Evolutionary conservation across 2,113 vertebrate species (phyloP).

Genomic region (Archilochus colubris): DNA sequence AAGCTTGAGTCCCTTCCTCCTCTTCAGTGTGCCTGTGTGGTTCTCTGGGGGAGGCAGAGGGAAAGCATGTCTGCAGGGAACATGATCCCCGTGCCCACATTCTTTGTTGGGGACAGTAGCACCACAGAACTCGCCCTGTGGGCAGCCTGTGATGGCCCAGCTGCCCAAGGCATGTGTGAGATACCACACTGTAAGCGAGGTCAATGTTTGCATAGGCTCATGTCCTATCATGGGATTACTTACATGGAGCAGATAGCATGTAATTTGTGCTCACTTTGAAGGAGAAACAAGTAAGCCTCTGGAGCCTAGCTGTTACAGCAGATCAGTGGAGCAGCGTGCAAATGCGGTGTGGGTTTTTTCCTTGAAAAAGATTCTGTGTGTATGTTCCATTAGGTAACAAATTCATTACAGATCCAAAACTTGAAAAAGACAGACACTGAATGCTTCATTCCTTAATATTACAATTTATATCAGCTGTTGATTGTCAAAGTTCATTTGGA

Average conservation of each 20-base stretch:
- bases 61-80: rapidly evolving
- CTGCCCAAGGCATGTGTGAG: rapidly evolving
- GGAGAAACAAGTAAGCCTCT: not conserved
- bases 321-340: not conserved
- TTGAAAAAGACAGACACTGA: not conserved
- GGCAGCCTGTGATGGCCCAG: not conserved
- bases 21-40: rapidly evolving
- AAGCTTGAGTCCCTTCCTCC: not conserved
- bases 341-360: not conserved
- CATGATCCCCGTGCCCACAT: rapidly evolving
- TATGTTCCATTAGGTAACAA: rapidly evolving
- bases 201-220: not conserved
- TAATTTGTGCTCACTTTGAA: not conserved
- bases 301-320: rapidly evolving
- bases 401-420: not conserved
- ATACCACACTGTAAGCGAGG: rapidly evolving
- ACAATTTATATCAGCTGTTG: not conserved
- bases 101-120: rapidly evolving
- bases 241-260: rapidly evolving
- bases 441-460: not conserved
- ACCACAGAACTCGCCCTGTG: rapidly evolving
- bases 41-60: not conserved
- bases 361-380: rapidly evolving
- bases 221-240: not conserved
- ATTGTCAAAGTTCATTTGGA: not conserved